These are phyloP conservation scores for Cyprinodon diabolis DNA, from an alignment of 2,797 vertebrate species.

Conservation along the genomic window DNA sequence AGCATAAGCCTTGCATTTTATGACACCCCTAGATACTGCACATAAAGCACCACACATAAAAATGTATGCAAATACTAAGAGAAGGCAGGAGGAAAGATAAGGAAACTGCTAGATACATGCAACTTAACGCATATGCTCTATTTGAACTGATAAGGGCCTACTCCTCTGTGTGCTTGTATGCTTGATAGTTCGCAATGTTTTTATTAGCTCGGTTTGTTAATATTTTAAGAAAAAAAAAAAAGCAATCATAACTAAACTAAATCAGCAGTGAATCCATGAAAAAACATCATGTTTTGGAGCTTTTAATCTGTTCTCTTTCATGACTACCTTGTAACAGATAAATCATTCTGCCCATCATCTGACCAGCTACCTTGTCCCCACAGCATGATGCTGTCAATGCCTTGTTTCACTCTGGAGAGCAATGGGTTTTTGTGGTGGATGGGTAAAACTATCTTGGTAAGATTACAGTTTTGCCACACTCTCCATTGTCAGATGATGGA, in stretches of 20 bases:
- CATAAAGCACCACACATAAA: background rate
- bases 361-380: background rate
- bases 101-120: background rate
- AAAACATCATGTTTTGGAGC: background rate
- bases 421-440: too few species aligned
- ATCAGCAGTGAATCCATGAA: background rate
- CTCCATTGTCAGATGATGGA: too few species aligned
- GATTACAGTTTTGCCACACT: too few species aligned
- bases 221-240: background rate
- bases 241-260: background rate
- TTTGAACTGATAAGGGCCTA: too few species aligned
- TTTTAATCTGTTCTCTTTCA: background rate
- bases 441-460: too few species aligned
- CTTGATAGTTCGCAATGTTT: background rate
- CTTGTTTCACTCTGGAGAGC: background rate
- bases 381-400: background rate
- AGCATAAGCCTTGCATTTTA: background rate
- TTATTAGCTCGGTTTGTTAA: background rate
- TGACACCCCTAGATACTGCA: background rate
- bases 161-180: background rate
- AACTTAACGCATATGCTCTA: background rate
- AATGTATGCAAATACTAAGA: background rate
- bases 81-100: background rate
- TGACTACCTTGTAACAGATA: background rate
- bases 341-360: background rate